Base-by-base conservation (phyloP, 2,113 vertebrate species). In the Clarias batrachus region DNA sequence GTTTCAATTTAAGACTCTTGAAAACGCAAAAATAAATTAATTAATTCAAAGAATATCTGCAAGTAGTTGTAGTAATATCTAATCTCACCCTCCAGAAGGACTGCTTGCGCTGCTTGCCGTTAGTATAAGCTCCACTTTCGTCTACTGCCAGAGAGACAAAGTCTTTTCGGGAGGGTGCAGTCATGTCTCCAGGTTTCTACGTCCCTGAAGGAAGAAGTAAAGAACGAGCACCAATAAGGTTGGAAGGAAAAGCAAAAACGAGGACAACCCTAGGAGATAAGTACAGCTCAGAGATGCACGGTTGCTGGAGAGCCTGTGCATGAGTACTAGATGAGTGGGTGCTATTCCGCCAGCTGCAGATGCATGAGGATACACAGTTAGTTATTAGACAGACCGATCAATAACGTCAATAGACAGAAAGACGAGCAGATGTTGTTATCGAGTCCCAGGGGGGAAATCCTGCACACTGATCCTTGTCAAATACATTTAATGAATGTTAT, bases 61-160 rank as follows among this genome's bases (percentile, higher is more conserved):
- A n/a, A 14, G 73, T 52, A 41, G 21, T 48, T 17, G 6, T 12
- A 54, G 48, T 19, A 52, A 65, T 7, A 19, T 14, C 14, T 6
- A 25, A 41, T 83, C 96, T 96, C 91, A 97, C 97, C 96, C 97
- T 93, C 97, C 95, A 97, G 90, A 95, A 98, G n/a, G 96, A 97
- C 90, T 95, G 96, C 81, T 96, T 94, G 90, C 96, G 94, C 90
- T 94, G 94, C 91, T 96, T 97, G 92, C 94, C 94, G 92, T 96
- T 96, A 33, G 94, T 96, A 92, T 96, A 96, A 87, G 87, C 88
- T 79, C 92, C 91, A 68, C 90, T 85, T 48, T 93, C 91, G 85
- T 93, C 88, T 73, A 98, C 93, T 37, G 93, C 96, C 88, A 98
- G 90, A 66, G 96, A 96, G 66, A 97, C 94, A 88, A 97, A 97